Evolutionary conservation across 1,140 invertebrate species (phyloP), one percentile per base, ranked within the genome.

Genomic region (Euwallacea fornicatus): DNA sequence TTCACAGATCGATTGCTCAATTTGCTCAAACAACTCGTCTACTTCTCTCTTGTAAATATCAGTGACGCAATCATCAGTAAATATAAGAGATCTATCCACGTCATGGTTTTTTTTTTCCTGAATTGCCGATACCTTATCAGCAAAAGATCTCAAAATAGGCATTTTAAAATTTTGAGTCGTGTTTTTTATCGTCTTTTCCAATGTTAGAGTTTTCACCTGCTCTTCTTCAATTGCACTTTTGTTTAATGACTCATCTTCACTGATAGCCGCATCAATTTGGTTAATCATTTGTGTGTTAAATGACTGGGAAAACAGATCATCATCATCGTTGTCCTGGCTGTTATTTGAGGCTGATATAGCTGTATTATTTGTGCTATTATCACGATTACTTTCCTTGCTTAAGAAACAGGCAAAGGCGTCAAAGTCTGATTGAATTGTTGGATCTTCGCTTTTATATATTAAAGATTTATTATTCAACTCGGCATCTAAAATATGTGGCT

Each of bases 1-100:
- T 13, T 72, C 33, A 63, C 73, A 78, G 50, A 81, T 79, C 2
- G 78, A 76, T 41, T 74, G 72, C 70, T 81, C 77, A 13, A 81
- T 71, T 67, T 78, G 72, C 53, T 78, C 71, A 72, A 80, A 80
- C 42, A 79, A 59, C 7, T 69, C 13, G 47, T 77, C 75, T 0
- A 82, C 69, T 71, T 80, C 78, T 65, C 68, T 66, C 53, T 66
- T 73, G 68, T 76, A 80, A 7, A 59, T 15, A n/a, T 42, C 63
- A 8, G 72, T 73, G 10, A 73, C 65, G 13, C 56, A 41, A 15
- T 73, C 43, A 67, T 75, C 63, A 16, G 67, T 69, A 54, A 76
- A 73, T 63, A 76, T 59, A 15, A 58, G 13, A 7, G 55, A 58
- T 21, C n/a, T 58, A 33, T 58, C 55, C 21, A 33, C 4, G 21